These are phyloP conservation scores for Camelus bactrianus DNA, from an alignment of 2,113 vertebrate genomes.

Conservation along the genomic window DNA sequence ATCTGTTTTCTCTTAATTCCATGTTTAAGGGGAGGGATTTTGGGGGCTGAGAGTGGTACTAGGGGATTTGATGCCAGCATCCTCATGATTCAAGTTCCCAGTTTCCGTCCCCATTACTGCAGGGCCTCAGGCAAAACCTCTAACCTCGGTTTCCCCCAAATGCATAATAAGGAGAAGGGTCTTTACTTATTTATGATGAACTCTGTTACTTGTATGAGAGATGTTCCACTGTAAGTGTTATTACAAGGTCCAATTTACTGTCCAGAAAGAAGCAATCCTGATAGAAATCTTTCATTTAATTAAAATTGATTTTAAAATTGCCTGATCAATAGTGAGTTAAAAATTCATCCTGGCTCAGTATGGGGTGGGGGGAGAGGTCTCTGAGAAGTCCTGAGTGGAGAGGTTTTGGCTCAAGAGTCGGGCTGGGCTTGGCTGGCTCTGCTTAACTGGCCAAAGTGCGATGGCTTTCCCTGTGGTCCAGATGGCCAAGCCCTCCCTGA, in stretches of 20 bases:
- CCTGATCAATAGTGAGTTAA: conserved; percentile 91
- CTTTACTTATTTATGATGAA: conserved; percentile 82
- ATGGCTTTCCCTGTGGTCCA: conserved; percentile 80
- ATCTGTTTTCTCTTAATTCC: conserved; percentile 43
- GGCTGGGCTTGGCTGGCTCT: conserved; percentile 70
- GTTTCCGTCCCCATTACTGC: conserved; percentile 31
- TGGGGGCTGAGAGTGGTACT: neutral
- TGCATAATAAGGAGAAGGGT: conserved; percentile 71
- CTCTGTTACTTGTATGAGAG: conserved; percentile 77
- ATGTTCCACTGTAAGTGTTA: conserved; percentile 81
- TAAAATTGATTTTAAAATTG: conserved; percentile 93
- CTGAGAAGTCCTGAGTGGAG: conserved; percentile 79
- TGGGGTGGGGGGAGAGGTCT: conserved; percentile 83
- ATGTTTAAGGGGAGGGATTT: neutral
- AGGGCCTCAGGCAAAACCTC: conserved; percentile 57
- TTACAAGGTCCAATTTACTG: conserved; percentile 85
- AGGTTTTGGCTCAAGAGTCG: conserved; percentile 77
- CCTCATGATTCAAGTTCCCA: conserved; percentile 27
- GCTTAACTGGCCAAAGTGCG: conserved; percentile 57
- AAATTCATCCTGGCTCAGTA: conserved; percentile 87
- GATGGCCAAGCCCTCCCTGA: conserved; percentile 67
- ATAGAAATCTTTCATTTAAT: conserved; percentile 93
- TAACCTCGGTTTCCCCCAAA: conserved; percentile 71
- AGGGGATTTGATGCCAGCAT: conserved; percentile 29
- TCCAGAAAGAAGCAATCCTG: conserved; percentile 87